phyloP scores from a whole-genome alignment of 2,113 vertebrate species.

The Vombatus ursinus region DNA sequence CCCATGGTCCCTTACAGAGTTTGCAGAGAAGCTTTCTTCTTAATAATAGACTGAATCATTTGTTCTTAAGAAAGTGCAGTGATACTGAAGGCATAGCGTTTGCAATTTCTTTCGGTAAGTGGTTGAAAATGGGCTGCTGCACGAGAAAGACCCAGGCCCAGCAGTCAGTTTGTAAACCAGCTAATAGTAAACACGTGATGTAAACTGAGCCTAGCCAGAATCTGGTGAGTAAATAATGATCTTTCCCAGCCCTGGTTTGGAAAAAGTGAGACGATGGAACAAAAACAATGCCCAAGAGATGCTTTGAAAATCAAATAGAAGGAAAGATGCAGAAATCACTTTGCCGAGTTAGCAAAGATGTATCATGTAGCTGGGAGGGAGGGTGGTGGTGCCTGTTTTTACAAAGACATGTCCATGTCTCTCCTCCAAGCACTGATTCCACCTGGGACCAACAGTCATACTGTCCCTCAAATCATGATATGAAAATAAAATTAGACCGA shows the following conservation, averaged over 20 bases:
- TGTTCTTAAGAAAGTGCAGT: constrained; percentile 11
- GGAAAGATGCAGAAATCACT: constrained; percentile 29
- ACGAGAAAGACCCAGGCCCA: background rate
- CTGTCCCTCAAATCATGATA: background rate
- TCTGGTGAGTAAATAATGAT: constrained; percentile 54
- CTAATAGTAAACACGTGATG: background rate
- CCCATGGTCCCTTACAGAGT: too few relatives aligned
- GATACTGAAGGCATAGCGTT: background rate
- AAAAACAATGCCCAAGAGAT: constrained; percentile 46
- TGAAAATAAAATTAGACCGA: background rate
- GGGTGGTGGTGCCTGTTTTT: background rate
- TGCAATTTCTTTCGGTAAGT: background rate
- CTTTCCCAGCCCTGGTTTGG: constrained; percentile 34
- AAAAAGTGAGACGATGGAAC: constrained; percentile 27
- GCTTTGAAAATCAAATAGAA: constrained; percentile 35
- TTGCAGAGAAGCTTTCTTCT: background rate
- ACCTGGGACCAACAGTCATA: background rate
- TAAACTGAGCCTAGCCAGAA: constrained; percentile 38
- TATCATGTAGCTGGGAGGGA: background rate
- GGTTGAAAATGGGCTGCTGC: background rate
- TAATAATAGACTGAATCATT: background rate
- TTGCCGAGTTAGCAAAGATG: background rate
- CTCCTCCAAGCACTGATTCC: background rate
- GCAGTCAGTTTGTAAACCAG: constrained; percentile 49
- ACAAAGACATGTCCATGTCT: background rate